A percentile compares a stretch with the other conserved stretches of the same genome.
phyloP scores from a whole-genome alignment of 2,797 vertebrate genomes.

The Loriculus beryllinus region DNA sequence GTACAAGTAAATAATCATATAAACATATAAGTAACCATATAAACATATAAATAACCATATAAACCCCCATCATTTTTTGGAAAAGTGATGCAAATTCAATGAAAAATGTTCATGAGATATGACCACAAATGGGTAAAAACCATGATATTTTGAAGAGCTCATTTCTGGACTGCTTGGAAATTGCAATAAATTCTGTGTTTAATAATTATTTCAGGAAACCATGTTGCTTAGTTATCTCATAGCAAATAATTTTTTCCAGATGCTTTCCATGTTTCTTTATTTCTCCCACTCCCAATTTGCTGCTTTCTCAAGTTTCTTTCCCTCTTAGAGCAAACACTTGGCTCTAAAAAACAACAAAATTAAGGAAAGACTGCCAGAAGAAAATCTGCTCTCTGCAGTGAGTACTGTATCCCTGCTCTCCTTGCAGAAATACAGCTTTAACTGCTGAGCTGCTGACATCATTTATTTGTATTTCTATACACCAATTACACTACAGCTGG shows the following conservation, averaged over 20 bases:
- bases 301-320: constrained; percentile 45
- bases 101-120: background rate
- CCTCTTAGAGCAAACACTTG: constrained; percentile 35
- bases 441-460: background rate
- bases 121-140: background rate
- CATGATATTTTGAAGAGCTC: background rate
- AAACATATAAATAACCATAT: background rate
- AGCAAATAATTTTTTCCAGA: constrained; percentile 66
- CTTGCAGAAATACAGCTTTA: background rate
- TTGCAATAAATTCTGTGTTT: background rate
- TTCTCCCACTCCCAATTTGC: constrained; percentile 23
- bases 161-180: constrained; percentile 24
- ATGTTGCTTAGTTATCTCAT: constrained; percentile 53
- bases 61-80: background rate
- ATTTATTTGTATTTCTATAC: background rate
- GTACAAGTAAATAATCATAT: background rate
- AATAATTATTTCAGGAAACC: constrained; percentile 56
- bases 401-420: background rate
- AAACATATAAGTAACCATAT: background rate
- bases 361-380: constrained; percentile 8
- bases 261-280: constrained; percentile 36
- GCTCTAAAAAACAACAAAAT: background rate
- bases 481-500: background rate
- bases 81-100: background rate
- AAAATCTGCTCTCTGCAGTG: background rate